Evolutionary conservation across 2,888 invertebrate genomes (phyloP), one percentile per base, ranked within the genome.

Genomic region (Alloscopus bannaensis): DNA sequence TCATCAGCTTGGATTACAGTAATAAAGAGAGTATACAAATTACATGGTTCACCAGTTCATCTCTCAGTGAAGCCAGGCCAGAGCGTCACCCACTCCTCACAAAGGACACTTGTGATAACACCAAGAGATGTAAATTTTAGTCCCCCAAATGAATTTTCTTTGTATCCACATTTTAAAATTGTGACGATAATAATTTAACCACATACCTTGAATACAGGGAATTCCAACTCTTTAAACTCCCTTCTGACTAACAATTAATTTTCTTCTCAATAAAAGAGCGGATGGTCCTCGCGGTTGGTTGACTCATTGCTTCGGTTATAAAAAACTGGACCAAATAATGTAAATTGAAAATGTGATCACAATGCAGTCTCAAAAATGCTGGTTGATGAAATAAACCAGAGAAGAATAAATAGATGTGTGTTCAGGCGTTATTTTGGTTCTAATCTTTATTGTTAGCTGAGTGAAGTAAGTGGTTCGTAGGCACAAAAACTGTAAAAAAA

Each of bases 1-100:
- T 62, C 47, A 59, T 24, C 60, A 36, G 57, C 20, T 72, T 52
- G 55, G 64, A 72, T 72, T 52, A 72, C 72, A 64, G 71, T 71
- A 71, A 72, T 72, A 55, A 64, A 72, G 55, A 36, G 52, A 64
- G 29, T 52, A 72, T 64, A 62, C 52, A 62, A 71, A 71, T 71
- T 71, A 71, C 52, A 71, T 28, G 59, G 71, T 71, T 71, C 71
- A 71, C 24, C 26, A 50, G 29, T 26, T 20, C 11, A 50, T 52
- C 29, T 45, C 50, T n/a, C 47, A 47, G 36, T 36, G 36, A 36
- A 36, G 36, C 36, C 36, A 36, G 36, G 36, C 36, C 8, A 36
- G 36, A 6, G 8, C 13, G 36, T 36, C 36, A 36, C 36, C 36
- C 6, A 36, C 6, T 36, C 8, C 36, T 36, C 8, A 13, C 6